Conservation (phyloP, 2,888 invertebrate species). For the Cyclophora punctaria region DNA sequence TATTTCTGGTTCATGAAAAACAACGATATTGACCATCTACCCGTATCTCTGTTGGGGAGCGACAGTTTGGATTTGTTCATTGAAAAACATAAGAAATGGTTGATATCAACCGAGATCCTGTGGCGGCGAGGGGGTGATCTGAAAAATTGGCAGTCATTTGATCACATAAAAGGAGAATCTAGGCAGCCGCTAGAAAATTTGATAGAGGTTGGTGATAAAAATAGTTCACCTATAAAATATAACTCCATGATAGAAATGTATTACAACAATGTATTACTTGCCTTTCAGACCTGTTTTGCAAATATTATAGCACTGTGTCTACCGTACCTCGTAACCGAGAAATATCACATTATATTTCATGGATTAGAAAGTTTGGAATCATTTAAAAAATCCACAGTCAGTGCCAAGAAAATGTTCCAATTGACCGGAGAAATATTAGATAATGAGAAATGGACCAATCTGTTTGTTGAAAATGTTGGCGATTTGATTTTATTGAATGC, state of each 20-base stretch:
- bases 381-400: conserved; percentile 25
- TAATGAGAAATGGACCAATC: conserved; percentile 47
- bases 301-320: conserved; percentile 51
- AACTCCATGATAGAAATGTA: neutral
- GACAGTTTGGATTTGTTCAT: conserved; percentile 46
- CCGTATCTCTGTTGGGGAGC: conserved; percentile 54
- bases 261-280: neutral
- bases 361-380: conserved; percentile 19
- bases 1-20: conserved; percentile 63
- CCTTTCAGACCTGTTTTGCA: conserved; percentile 52
- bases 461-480: conserved; percentile 58
- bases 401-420: conserved; percentile 45
- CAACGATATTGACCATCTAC: conserved; percentile 51
- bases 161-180: conserved; percentile 25
- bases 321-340: conserved; percentile 52
- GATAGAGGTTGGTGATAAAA: conserved; percentile 13
- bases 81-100: conserved; percentile 57
- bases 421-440: conserved; percentile 42
- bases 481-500: conserved; percentile 45
- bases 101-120: conserved; percentile 58
- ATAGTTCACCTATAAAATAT: too few relatives aligned
- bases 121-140: conserved; percentile 50
- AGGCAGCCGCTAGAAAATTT: conserved; percentile 28
- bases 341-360: conserved; percentile 38
- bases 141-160: conserved; percentile 36